A percentile compares a stretch with the other conserved stretches of the same genome.
Conservation (phyloP, 2,888 invertebrate genomes). For the Suillia variegata region DNA sequence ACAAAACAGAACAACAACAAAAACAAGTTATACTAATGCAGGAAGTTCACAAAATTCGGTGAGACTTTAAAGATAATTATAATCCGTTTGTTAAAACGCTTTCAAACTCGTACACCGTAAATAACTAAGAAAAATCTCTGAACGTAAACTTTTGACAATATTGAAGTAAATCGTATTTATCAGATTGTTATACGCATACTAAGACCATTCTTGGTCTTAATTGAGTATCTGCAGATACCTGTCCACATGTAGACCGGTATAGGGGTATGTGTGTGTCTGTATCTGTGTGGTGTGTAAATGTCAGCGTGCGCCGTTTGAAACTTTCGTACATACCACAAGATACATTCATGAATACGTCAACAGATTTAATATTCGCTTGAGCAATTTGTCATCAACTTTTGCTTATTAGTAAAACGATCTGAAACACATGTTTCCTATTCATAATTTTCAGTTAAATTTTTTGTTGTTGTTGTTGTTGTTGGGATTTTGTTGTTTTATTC, state of each 20-base stretch:
- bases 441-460: neutral
- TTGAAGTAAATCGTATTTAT: too few species aligned
- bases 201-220: neutral
- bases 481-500: neutral
- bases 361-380: conserved; percentile 35
- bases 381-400: conserved; percentile 44
- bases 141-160: too few species aligned
- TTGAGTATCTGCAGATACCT: neutral
- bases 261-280: neutral
- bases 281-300: neutral
- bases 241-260: neutral
- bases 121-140: too few species aligned
- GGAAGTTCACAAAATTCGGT: too few species aligned
- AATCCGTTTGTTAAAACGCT: too few species aligned
- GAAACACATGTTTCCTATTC: conserved; percentile 41
- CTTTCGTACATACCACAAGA: neutral
- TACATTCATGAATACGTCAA: conserved; percentile 2
- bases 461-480: neutral
- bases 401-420: conserved; percentile 48
- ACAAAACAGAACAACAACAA: too few species aligned
- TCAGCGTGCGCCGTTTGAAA: neutral
- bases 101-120: too few species aligned
- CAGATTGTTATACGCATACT: too few species aligned
- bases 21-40: too few species aligned
- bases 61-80: too few species aligned